Evolutionary conservation across 2,113 vertebrate species (phyloP), one percentile per base, ranked within the genome.

Genomic region (Oceanites oceanicus): DNA sequence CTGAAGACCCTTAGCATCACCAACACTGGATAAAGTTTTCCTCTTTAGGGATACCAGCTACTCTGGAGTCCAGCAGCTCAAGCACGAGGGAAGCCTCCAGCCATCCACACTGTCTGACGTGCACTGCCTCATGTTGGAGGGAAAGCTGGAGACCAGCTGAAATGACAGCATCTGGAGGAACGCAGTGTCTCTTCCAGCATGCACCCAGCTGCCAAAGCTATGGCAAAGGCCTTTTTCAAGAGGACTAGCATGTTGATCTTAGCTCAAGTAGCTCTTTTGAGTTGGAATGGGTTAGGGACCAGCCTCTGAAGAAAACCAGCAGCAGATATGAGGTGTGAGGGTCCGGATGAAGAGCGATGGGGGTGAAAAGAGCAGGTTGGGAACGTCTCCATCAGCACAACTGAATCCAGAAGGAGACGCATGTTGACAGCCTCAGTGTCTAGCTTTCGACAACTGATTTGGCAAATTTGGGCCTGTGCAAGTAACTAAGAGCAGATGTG

Each of bases 401-500:
- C 62, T 26, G 53, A 90, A 76, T 88, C 77, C 94, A 96, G 93
- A 94, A 96, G 91, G 92, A 93, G 74, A 53, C 8, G 40, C 58
- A 91, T 92, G 92, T 73, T 94, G 94, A 94, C 93, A 93, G 74
- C 62, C 74, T 82, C 89, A 47, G 74, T 66, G 77, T 94, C 96
- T 94, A 76, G 77, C 85, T 96, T 96, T 97, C 18, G 7, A 94
- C 93, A 96, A 53, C 58, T 26, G 53, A 79, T 97, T 85, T 95
- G 89, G 77, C 73, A 89, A 91, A 94, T 90, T 59, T 62, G 63
- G 94, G 70, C 73, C 91, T 78, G 76, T 61, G 47, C 45, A 89
- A 94, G 30, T 95, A 96, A 95, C 86, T 38, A 66, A 90, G 76
- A 89, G 89, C 92, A 97, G 91, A 96, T 96, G 95, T 92, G 86